Evolutionary conservation across 2,797 vertebrate genomes (phyloP).

Genomic region (Aulostomus chinensis): DNA sequence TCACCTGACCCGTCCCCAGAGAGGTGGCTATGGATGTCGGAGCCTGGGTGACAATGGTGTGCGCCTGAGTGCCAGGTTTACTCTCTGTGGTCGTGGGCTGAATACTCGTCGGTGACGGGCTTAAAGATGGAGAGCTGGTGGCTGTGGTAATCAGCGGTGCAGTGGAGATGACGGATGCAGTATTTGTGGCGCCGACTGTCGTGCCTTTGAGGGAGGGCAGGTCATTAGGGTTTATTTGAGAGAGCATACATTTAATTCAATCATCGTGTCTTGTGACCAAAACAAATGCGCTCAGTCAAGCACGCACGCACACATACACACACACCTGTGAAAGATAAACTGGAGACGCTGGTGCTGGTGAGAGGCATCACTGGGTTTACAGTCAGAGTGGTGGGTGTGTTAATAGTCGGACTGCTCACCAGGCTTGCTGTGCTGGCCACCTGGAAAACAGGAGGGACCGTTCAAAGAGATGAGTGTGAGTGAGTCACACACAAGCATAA

Average conservation of each 20-base stretch:
- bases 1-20: slow-evolving; percentile 90
- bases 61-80: slow-evolving; percentile 44
- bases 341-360: slow-evolving; percentile 90
- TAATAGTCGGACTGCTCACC: slow-evolving; percentile 89
- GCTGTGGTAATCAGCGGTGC: slow-evolving; percentile 86
- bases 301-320: slow-evolving; percentile 43
- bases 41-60: slow-evolving; percentile 84
- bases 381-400: slow-evolving; percentile 92
- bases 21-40: slow-evolving; percentile 84
- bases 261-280: too few species aligned
- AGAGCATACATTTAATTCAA: neutral
- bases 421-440: slow-evolving; percentile 97
- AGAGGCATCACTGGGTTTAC: slow-evolving; percentile 96
- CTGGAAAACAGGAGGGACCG: slow-evolving; percentile 61
- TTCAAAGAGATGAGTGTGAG: neutral
- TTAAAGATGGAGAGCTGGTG: slow-evolving; percentile 88
- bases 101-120: slow-evolving; percentile 83
- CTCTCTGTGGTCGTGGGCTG: slow-evolving; percentile 79
- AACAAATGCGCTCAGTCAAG: neutral
- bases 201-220: slow-evolving; percentile 77
- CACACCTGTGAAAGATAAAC: slow-evolving; percentile 90
- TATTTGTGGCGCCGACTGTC: slow-evolving; percentile 84
- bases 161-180: slow-evolving; percentile 93
- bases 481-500: neutral
- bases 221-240: neutral